Conservation (phyloP, 2,888 invertebrate genomes). For the Adelphocoris suturalis region DNA sequence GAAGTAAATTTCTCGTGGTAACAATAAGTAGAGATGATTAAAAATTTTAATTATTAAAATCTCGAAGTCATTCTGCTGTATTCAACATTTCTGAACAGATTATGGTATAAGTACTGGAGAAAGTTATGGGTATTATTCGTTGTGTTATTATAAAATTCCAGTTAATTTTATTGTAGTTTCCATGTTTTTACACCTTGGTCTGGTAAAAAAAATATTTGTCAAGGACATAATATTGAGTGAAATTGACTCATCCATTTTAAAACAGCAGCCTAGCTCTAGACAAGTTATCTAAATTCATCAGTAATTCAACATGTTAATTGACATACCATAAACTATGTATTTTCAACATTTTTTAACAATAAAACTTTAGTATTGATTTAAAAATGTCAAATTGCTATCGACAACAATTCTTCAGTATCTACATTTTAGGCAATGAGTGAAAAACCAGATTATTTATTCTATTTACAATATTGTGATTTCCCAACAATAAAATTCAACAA, state of each 20-base stretch:
- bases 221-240: conserved; percentile 9
- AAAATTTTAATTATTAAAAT: too few relatives aligned
- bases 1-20: too few relatives aligned
- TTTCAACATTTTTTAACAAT: conserved; percentile 52
- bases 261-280: not conserved
- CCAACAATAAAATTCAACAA: conserved; percentile 56
- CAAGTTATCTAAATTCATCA: conserved; percentile 32
- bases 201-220: conserved; percentile 16
- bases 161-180: conserved; percentile 7
- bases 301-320: conserved; percentile 53
- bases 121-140: not conserved
- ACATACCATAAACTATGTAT: conserved; percentile 60
- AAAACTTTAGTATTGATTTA: conserved; percentile 32
- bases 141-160: not conserved
- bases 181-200: not conserved
- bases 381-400: conserved; percentile 22
- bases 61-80: too few relatives aligned
- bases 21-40: too few relatives aligned
- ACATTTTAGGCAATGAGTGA: conserved; percentile 63
- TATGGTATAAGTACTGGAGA: too few relatives aligned
- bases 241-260: conserved; percentile 55
- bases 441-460: conserved; percentile 23
- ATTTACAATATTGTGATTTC: conserved; percentile 56
- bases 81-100: too few relatives aligned
- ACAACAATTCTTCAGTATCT: conserved; percentile 38